Evolutionary conservation across 2,888 invertebrate species (phyloP).

Genomic region (Stenurella melanura): DNA sequence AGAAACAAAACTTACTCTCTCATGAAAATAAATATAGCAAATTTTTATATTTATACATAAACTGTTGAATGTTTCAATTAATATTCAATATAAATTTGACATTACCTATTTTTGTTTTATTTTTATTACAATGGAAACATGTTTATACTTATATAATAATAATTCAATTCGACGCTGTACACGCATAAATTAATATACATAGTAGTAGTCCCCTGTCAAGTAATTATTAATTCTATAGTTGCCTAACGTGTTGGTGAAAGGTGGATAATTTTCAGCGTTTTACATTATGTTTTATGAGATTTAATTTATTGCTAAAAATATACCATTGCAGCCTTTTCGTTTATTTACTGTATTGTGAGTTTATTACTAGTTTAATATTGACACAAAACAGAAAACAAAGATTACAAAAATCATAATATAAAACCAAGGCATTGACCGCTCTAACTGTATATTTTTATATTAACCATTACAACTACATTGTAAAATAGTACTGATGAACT

Average conservation of each 20-base stretch:
- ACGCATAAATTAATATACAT: not conserved
- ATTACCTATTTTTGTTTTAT: too few species aligned
- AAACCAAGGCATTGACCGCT: not conserved
- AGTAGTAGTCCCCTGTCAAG: not conserved
- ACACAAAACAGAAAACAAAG: not conserved
- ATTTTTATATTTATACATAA: too few species aligned
- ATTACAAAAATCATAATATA: not conserved
- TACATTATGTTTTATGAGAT: not conserved
- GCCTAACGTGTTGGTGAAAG: slow-evolving; percentile 8
- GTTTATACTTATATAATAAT: too few species aligned
- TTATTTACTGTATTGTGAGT: not conserved
- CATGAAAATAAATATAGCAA: too few species aligned
- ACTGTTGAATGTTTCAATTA: too few species aligned
- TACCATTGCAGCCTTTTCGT: not conserved
- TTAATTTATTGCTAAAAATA: slow-evolving; percentile 5
- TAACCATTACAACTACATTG: too few species aligned
- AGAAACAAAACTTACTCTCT: too few species aligned
- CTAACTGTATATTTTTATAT: too few species aligned
- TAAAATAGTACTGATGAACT: too few species aligned
- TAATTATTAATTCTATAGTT: not conserved
- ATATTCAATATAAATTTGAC: too few species aligned
- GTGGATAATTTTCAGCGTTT: not conserved
- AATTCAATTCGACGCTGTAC: too few species aligned
- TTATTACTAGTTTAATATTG: not conserved
- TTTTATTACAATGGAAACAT: too few species aligned